phyloP scores from a whole-genome alignment of 2,888 invertebrate species.

The Drosophila affinis region DNA sequence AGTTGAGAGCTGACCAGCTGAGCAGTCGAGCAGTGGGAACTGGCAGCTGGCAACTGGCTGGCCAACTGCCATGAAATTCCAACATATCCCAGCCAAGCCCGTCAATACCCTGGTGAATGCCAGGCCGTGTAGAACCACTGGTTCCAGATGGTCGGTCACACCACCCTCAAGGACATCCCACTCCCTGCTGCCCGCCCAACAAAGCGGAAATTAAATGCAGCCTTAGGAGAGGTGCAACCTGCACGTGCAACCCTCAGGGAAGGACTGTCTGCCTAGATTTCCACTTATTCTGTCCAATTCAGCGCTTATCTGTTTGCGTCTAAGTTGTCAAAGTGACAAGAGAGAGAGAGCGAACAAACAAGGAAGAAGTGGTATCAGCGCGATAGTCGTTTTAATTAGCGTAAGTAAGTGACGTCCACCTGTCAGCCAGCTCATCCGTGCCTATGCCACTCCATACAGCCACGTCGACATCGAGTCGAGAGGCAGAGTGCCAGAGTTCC shows the following conservation, averaged over 20 bases:
- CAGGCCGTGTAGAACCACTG: too few relatives aligned
- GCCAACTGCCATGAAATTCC: slow-evolving; percentile 34
- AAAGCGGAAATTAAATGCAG: slow-evolving; percentile 54
- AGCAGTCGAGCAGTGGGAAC: slow-evolving; percentile 9
- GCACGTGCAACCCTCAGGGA: slow-evolving; percentile 16
- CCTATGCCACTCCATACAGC: not conserved
- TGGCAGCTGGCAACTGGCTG: slow-evolving; percentile 18
- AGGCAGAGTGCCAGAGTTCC: too few relatives aligned
- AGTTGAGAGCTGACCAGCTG: slow-evolving; percentile 43
- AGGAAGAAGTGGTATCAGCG: slow-evolving; percentile 19
- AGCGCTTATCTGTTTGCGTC: slow-evolving; percentile 52
- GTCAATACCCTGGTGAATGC: too few relatives aligned
- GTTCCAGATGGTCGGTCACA: not conserved
- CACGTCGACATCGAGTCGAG: not conserved
- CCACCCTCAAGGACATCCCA: not conserved
- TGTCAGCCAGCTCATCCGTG: slow-evolving; percentile 42
- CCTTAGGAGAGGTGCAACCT: slow-evolving; percentile 20
- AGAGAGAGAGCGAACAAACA: not conserved
- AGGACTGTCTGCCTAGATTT: slow-evolving; percentile 4
- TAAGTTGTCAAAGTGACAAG: slow-evolving; percentile 58
- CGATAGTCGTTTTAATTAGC: slow-evolving; percentile 67
- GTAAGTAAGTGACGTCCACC: slow-evolving; percentile 72
- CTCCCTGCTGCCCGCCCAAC: not conserved
- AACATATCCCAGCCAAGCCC: not conserved
- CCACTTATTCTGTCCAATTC: slow-evolving; percentile 19